Evolutionary conservation across 2,113 vertebrate species (phyloP), one percentile per base, ranked within the genome.

Genomic region (Hydropotes inermis): DNA sequence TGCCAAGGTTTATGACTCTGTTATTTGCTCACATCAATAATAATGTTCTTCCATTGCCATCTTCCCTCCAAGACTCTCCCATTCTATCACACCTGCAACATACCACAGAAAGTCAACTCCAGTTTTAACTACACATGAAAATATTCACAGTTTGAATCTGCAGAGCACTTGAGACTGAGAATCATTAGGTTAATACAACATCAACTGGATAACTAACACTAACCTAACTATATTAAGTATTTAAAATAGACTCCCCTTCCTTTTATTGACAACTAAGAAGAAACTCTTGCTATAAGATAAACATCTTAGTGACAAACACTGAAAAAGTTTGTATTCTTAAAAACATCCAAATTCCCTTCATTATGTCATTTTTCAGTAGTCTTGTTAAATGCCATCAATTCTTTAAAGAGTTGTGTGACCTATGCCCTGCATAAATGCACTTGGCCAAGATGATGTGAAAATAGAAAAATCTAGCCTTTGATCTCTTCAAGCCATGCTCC

Each of bases 91-190:
- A 93, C 52, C 33, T 90, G 19, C 74, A 74, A 14, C 10, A 67
- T 12, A 55, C 55, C 79, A 17, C 23, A 52, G 17, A 96, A 74
- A 93, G 58, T 43, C 21, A 70, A 30, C 45, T 87, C 64, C 64
- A 33, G 15, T 45, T 94, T 91, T 74, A 57, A 88, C 61, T 28
- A 85, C 57, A 74, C 64, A 90, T 70, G 52, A 94, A 95, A 83
- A 92, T 58, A 52, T 28, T 96, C 70, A 83, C 57, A 95, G 85
- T 78, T 81, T 86, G 55, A 97, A 88, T 67, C 70, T 85, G 10
- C 52, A 85, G 88, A 93, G 33, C 33, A 47, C 28, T 16, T 83
- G 57, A 25, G 27, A 58, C 7, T 79, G 28, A 36, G 19, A 83
- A 30, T 87, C 57, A 39, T 45, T 60, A 79, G 43, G 78, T 9